Evolutionary conservation across 30 jellyfish, hydroid and myxozoan species (phyloP).

Genomic region (Aurelia aurita): DNA sequence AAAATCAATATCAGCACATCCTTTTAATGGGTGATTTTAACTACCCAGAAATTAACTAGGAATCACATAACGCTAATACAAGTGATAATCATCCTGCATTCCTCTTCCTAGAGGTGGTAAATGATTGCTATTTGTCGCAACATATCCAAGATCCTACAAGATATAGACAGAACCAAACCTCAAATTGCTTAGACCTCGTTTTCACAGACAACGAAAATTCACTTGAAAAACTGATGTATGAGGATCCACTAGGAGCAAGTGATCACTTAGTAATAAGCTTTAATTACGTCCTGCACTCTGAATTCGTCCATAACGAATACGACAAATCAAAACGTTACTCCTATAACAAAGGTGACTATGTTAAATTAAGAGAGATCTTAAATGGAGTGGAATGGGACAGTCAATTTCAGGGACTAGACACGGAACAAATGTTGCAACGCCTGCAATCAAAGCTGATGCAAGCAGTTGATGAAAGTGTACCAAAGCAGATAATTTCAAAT

Average conservation of each 20-base stretch:
- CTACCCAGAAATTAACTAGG: too few species aligned
- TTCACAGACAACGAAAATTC: not conserved
- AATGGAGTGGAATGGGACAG: too few species aligned
- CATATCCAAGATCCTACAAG: constrained; percentile 3
- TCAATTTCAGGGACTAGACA: too few species aligned
- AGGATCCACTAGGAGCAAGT: not conserved
- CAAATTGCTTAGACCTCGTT: not conserved
- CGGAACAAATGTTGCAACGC: too few species aligned
- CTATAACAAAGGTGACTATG: not conserved
- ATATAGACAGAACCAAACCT: not conserved
- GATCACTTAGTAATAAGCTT: not conserved
- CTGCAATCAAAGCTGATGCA: too few species aligned
- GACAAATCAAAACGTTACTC: not conserved
- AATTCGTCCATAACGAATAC: not conserved
- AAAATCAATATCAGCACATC: not conserved
- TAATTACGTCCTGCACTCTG: constrained; percentile 3
- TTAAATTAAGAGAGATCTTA: not conserved
- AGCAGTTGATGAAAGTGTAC: too few species aligned
- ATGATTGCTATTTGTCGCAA: not conserved
- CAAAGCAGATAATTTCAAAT: too few species aligned
- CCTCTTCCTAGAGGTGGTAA: too few species aligned
- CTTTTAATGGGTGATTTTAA: too few species aligned
- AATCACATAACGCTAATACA: too few species aligned
- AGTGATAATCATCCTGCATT: too few species aligned
- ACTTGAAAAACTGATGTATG: not conserved